A percentile compares a stretch with the other conserved stretches of the same genome.
Evolutionary conservation across 2,113 vertebrate genomes (phyloP).

Genomic region (Amia ocellicauda): DNA sequence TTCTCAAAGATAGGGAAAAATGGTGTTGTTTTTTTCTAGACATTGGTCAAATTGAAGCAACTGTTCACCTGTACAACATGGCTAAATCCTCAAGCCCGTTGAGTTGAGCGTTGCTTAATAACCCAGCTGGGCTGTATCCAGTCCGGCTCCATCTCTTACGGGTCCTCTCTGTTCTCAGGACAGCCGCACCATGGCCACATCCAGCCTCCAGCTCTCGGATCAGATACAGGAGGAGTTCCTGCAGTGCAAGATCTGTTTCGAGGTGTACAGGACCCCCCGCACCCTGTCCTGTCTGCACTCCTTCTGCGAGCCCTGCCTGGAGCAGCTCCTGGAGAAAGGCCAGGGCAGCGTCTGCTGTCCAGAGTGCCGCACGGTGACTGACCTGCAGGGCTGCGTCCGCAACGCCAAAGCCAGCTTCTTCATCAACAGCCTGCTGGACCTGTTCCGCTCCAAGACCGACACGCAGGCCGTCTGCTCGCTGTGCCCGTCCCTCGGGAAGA

Average conservation of each 20-base stretch:
- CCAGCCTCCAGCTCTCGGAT: slow-evolving; percentile 17
- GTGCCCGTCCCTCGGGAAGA: slow-evolving; percentile 7
- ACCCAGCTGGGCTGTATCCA: too few relatives aligned
- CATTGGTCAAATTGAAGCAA: too few relatives aligned
- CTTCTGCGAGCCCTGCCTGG: slow-evolving; percentile 32
- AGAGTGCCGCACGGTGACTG: slow-evolving; percentile 20
- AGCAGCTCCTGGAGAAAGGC: slow-evolving; percentile 3
- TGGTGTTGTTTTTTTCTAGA: too few relatives aligned
- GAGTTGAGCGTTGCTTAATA: too few relatives aligned
- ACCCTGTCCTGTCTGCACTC: slow-evolving; percentile 31
- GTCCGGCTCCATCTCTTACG: too few relatives aligned
- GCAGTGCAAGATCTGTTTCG: slow-evolving; percentile 36
- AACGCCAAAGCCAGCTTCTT: slow-evolving; percentile 32
- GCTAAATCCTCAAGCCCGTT: too few relatives aligned
- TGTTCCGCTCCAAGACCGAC: slow-evolving; percentile 24
- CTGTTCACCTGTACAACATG: too few relatives aligned
- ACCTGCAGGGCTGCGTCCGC: slow-evolving; percentile 16
- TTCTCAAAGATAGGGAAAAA: too few relatives aligned
- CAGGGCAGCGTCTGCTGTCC: slow-evolving; percentile 21
- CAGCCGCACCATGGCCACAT: slow-evolving; percentile 16
- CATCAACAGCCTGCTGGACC: slow-evolving; percentile 33
- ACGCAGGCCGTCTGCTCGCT: slow-evolving; percentile 21
- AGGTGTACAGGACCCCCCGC: slow-evolving; percentile 20
- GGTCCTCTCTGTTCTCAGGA: too few relatives aligned
- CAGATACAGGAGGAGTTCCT: slow-evolving; percentile 33